Base-by-base conservation (phyloP, 1,140 invertebrate species). In the Danaus melanippus region DNA sequence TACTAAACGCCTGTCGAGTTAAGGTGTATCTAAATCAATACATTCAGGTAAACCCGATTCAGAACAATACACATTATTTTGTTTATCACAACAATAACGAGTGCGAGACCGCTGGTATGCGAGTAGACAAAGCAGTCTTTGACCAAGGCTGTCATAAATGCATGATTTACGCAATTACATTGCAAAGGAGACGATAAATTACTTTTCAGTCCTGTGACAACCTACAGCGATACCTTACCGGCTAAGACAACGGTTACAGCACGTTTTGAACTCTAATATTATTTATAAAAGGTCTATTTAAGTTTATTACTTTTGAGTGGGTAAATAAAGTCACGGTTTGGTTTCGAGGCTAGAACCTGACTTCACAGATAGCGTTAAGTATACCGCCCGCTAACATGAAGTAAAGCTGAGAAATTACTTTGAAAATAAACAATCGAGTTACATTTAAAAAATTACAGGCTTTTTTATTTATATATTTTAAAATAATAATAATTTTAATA, bases 101-200 rank as follows among this genome's bases (percentile, higher is more conserved):
- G 66, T 64, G 63, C 69, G 72, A 42, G 53, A 67, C 71, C 71
- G 61, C 65, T 67, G 65, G 71, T 59, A 68, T 66, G 64, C 64
- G 58, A 57, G 69, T 72, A 83, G 74, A 84, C 80, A 84, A 84
- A 78, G 71, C 67, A 56, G 62, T 64, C 65, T 71, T 73, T 71
- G 71, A 69, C 67, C 72, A 68, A 66, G 66, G 58, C 55, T 84
- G 83, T 86, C 83, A 84, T 84, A 86, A 86, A 86, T 84, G 68
- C 63, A 82, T 86, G 83, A 86, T 86, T 86, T 86, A 86, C 76
- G 74, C 81, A 82, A 86, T 82, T 79, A 78, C 70, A 70, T 77
- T 71, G 73, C 74, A 82, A 84, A 80, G 76, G 76, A 73, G 73
- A 80, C 74, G 67, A 86, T 86, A 86, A 86, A 86, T 86, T 86